These are phyloP conservation scores for Ctenopoma kingsleyae DNA, from an alignment of 2,797 vertebrate genomes.

Conservation along the genomic window DNA sequence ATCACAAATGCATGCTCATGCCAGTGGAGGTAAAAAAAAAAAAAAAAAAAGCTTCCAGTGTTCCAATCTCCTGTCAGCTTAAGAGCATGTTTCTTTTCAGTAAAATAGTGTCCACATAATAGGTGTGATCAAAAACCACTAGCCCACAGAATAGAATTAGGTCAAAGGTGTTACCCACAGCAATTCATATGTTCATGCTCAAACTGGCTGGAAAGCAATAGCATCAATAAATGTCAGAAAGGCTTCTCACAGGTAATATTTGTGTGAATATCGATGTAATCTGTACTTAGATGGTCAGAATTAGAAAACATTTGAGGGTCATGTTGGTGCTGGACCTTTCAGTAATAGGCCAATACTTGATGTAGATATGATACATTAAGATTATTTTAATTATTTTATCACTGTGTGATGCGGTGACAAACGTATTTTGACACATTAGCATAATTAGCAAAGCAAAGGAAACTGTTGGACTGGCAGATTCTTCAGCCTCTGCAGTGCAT, in stretches of 20 bases:
- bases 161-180: background rate
- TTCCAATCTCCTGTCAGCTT: too few species aligned
- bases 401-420: constrained; percentile 12
- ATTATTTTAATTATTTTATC: too few species aligned
- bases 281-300: too few species aligned
- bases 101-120: background rate
- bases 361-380: too few species aligned
- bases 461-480: constrained; percentile 9
- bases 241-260: background rate
- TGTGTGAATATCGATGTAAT: too few species aligned
- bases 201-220: background rate
- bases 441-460: constrained; percentile 14
- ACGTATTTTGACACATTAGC: constrained; percentile 10
- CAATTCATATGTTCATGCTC: background rate
- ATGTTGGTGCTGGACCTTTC: too few species aligned
- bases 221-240: background rate
- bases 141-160: background rate
- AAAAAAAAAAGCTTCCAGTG: too few species aligned
- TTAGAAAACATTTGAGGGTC: too few species aligned
- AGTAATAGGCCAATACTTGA: too few species aligned
- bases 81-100: too few species aligned
- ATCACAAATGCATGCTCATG: too few species aligned
- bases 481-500: constrained; percentile 3
- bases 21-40: too few species aligned
- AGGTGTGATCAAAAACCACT: background rate